phyloP scores from a whole-genome alignment of 2,797 vertebrate species.

The Halcyon chelicuti region DNA sequence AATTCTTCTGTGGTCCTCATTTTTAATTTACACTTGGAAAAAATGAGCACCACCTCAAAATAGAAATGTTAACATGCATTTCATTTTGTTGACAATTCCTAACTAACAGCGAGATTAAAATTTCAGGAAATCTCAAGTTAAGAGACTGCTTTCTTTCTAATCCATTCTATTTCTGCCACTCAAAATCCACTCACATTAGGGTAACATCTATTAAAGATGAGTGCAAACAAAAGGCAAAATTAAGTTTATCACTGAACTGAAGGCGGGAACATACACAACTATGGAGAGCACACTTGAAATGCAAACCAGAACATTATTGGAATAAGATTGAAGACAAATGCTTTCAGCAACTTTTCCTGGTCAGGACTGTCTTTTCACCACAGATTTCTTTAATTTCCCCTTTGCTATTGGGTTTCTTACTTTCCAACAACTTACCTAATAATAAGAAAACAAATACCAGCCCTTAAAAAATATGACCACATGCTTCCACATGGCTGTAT shows the following conservation, averaged over 20 bases:
- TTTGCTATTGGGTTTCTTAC: constrained; percentile 3
- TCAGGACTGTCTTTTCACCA: constrained; percentile 2
- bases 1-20: background rate
- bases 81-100: background rate
- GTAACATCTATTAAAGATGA: background rate
- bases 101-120: background rate
- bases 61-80: background rate
- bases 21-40: constrained; percentile 13
- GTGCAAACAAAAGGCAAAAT: background rate
- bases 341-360: constrained; percentile 29
- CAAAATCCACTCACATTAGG: background rate
- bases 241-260: background rate
- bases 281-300: background rate
- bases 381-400: constrained; percentile 62
- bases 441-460: constrained; percentile 35
- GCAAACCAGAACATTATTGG: background rate
- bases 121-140: background rate
- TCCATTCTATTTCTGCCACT: background rate
- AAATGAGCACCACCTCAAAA: background rate
- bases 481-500: background rate
- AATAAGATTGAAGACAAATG: constrained; percentile 43
- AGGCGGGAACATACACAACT: background rate
- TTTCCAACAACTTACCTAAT: constrained; percentile 45
- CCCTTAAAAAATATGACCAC: constrained; percentile 9
- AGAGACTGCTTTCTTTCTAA: background rate